phyloP scores from a whole-genome alignment of 2,888 invertebrate species.

The Melipona beecheii region DNA sequence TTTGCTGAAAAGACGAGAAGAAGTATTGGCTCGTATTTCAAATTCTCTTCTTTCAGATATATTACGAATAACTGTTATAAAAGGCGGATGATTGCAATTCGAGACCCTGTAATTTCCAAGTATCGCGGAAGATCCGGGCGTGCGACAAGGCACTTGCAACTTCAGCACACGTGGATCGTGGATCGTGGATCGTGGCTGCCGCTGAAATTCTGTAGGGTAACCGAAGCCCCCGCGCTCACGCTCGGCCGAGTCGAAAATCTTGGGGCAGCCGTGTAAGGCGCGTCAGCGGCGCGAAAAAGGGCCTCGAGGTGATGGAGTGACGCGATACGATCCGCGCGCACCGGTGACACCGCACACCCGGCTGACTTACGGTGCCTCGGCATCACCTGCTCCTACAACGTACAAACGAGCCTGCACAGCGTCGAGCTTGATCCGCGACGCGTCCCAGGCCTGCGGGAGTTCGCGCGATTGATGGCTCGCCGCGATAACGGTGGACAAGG shows the following conservation, averaged over 20 bases:
- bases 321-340: constrained; percentile 64
- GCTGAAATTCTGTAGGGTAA: constrained; percentile 65
- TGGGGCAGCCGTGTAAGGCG: constrained; percentile 62
- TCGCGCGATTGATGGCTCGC: constrained; percentile 22
- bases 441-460: constrained; percentile 13
- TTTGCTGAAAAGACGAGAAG: too few species aligned
- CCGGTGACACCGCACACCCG: constrained; percentile 71
- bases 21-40: background rate
- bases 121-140: constrained; percentile 32
- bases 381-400: constrained; percentile 69
- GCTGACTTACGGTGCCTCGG: constrained; percentile 67
- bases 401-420: constrained; percentile 65
- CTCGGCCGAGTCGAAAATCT: constrained; percentile 68
- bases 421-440: constrained; percentile 56
- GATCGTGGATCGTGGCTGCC: constrained; percentile 25
- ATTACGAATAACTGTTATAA: too few species aligned
- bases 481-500: background rate
- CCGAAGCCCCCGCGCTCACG: constrained; percentile 54
- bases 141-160: constrained; percentile 5
- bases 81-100: background rate
- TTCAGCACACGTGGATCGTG: constrained; percentile 16
- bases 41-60: too few species aligned
- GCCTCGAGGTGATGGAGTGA: constrained; percentile 70
- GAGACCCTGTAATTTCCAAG: background rate
- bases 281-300: constrained; percentile 57